Evolutionary conservation across 2,797 vertebrate genomes (phyloP), one percentile per base, ranked within the genome.

Genomic region (Balearica regulorum): DNA sequence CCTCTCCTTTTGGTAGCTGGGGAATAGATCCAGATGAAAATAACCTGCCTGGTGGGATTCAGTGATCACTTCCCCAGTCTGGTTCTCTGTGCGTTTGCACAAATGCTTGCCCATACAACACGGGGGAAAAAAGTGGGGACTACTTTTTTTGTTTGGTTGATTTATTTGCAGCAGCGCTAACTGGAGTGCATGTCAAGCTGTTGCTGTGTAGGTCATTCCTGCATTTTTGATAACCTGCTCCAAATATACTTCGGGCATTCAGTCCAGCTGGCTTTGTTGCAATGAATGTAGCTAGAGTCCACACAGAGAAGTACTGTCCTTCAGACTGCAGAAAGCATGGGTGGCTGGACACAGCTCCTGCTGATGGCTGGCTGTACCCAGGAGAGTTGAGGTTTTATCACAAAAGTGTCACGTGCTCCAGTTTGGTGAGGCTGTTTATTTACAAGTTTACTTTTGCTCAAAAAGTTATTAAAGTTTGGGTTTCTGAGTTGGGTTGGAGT

Each of bases 71-170:
- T 78, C 13, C 4, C 4, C 33, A 20, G 0, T 37, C n/a, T 48
- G 29, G 3, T 66, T 86, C 41, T 66, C 28, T 19, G 13, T 57
- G 31, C 2, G 1, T 64, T 79, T 70, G 53, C n/a, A 53, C 25
- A 79, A 91, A 49, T 33, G 14, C 43, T 91, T 87, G 18, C 17
- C 37, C 8, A 10, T 84, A 49, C 11, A 37, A 5, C 3, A 11
- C 22, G 2, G 4, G 35, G 3, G 4, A 6, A 1, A 21, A 48
- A 58, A 26, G 4, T 12, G 17, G 8, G 7, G 44, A n/a, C 16
- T 78, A 19, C 24, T 17, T 60, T 22, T 22, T 81, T 61, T 73
- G 20, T 26, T 68, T 10, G 2, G 0, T 84, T 61, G 48, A 16
- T 84, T 78, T 78, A 16, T 79, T 84, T 89, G 28, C 1, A 1